phyloP scores from a whole-genome alignment of 2,888 invertebrate species.

The Chrysolina haemoptera region DNA sequence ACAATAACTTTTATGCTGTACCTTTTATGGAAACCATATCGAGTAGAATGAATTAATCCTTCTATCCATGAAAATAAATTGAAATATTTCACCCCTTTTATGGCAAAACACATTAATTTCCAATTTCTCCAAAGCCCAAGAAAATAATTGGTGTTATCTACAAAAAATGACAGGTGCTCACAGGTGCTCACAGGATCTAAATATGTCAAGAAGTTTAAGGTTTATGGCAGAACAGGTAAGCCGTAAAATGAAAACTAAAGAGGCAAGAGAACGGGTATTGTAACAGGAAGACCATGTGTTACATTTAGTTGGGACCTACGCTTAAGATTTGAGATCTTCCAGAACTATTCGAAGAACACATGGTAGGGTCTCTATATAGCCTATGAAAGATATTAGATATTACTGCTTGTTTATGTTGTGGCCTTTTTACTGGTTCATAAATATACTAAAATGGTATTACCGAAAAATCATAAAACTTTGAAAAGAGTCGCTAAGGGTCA shows the following conservation, averaged over 20 bases:
- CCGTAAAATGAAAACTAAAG: not conserved
- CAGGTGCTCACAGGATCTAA: not conserved
- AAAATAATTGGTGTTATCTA: too few relatives aligned
- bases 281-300: not conserved
- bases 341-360: conserved; percentile 13
- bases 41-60: too few relatives aligned
- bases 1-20: too few relatives aligned
- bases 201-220: conserved; percentile 3
- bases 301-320: not conserved
- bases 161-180: too few relatives aligned
- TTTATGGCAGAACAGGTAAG: not conserved
- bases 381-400: conserved; percentile 7
- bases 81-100: too few relatives aligned
- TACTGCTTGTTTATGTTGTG: not conserved
- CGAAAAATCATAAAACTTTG: too few relatives aligned
- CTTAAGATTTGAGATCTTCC: conserved; percentile 1
- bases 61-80: too few relatives aligned
- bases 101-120: too few relatives aligned
- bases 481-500: too few relatives aligned
- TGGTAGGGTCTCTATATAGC: not conserved
- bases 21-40: too few relatives aligned
- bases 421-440: not conserved
- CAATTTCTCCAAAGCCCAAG: too few relatives aligned
- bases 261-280: not conserved
- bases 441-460: not conserved